Evolutionary conservation across 2,797 vertebrate genomes (phyloP).

Genomic region (Anabacerthia variegaticeps): DNA sequence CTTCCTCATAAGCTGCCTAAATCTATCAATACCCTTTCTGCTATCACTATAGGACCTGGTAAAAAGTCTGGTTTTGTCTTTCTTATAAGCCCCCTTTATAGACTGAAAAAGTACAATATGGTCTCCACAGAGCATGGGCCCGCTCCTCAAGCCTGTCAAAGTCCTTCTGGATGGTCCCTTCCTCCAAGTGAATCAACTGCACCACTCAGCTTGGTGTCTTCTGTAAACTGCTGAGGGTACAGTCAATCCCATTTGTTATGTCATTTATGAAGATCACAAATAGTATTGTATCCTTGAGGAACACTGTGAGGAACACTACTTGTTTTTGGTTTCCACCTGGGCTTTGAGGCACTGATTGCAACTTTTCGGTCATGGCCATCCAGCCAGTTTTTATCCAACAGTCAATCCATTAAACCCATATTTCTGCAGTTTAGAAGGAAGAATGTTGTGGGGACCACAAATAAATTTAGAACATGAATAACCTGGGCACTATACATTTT

Average conservation of each 20-base stretch:
- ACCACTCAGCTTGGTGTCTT: neutral
- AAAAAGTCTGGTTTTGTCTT: neutral
- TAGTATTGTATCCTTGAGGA: neutral
- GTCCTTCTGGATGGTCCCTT: neutral
- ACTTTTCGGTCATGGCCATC: neutral
- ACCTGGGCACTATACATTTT: neutral
- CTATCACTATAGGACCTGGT: neutral
- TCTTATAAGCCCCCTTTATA: fast-evolving
- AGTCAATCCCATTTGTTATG: neutral
- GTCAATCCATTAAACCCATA: neutral
- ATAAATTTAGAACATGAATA: neutral
- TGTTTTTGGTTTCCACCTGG: neutral
- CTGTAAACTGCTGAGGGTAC: neutral
- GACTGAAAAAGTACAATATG: neutral
- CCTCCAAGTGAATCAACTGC: neutral
- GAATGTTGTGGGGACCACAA: fast-evolving
- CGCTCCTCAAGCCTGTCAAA: neutral
- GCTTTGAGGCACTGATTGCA: neutral
- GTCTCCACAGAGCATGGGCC: fast-evolving
- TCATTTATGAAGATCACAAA: neutral
- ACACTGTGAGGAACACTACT: neutral
- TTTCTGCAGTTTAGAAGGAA: neutral
- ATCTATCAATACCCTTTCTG: neutral
- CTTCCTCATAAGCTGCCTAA: neutral
- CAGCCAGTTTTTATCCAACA: neutral